Base-by-base conservation (phyloP, 2,113 vertebrate genomes). In the Lophius piscatorius region DNA sequence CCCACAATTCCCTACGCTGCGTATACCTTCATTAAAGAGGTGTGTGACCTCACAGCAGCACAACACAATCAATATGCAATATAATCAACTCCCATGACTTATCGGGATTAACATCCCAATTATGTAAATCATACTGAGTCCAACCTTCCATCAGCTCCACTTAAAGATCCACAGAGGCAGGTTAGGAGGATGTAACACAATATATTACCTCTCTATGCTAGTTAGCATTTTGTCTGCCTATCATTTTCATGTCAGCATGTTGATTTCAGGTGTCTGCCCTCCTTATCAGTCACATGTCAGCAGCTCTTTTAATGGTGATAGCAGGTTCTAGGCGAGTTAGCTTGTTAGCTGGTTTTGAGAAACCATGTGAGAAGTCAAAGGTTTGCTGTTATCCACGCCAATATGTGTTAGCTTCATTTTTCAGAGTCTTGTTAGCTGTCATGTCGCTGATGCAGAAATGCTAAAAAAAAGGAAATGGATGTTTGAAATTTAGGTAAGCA, bases 41-140 rank as follows among this genome's bases (percentile, higher is more conserved):
- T 44, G 64, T 66, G 81, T 63, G 79, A 87, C 84, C 81, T 76
- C 81, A 54, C 70, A 63, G 71, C 75, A 39, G 75, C 73, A 47
- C 74, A 66, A 68, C 74, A 73, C 65, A 67, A 88, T 85, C 82
- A 85, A 78, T 81, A 84, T 78, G 75, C 75, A 79, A 81, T 78
- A 72, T 74, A 83, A 86, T 84, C 77, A 83, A 77, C 69, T 82
- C 81, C 72, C 69, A 54, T 17, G 3, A 73, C 75, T 78, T 68
- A 49, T 72, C 41, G 2, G n/a, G 76, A 85, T 85, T 83, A 86
- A 83, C 82, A 76, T 73, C 68, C 34, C 78, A 81, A 78, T 86
- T 80, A 83, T 83, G 82, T 52, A 83, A 82, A 87, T 82, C 55
- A 66, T 21, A 42, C 24, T 0, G 29, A 61, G 71, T 61, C 79